These are phyloP conservation scores for Trissolcus brochymenae DNA, from an alignment of 2,888 invertebrate genomes.

Conservation along the genomic window DNA sequence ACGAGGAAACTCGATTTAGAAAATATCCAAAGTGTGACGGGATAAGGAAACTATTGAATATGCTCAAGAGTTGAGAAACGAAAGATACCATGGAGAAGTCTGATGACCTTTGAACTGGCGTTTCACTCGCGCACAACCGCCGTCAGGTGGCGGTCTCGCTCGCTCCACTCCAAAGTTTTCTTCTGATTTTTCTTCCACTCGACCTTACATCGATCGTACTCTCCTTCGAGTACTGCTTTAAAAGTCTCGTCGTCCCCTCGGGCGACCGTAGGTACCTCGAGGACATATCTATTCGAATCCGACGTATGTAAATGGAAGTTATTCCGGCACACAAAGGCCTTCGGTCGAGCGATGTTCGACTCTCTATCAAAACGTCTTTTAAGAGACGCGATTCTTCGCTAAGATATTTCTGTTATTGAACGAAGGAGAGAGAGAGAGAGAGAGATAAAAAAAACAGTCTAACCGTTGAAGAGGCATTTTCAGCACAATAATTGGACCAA, in stretches of 20 bases:
- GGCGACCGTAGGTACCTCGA: slow-evolving; percentile 55
- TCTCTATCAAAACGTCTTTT: slow-evolving; percentile 59
- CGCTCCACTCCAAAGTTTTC: slow-evolving; percentile 19
- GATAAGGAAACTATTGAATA: slow-evolving; percentile 58
- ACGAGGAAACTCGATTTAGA: no score
- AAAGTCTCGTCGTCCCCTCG: slow-evolving; percentile 51
- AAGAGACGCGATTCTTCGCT: slow-evolving; percentile 53
- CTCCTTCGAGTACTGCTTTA: slow-evolving; percentile 52
- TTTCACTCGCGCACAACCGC: slow-evolving; percentile 16
- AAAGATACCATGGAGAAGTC: slow-evolving; percentile 58
- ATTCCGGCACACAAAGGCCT: slow-evolving; percentile 59
- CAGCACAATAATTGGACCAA: no score
- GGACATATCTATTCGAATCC: slow-evolving; percentile 61
- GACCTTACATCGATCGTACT: slow-evolving; percentile 56
- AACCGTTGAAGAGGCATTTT: no score
- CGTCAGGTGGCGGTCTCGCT: slow-evolving; percentile 12
- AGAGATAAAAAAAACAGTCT: not conserved
- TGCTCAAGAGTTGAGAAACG: slow-evolving; percentile 54
- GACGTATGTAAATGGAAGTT: slow-evolving; percentile 64
- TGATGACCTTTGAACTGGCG: slow-evolving; percentile 43
- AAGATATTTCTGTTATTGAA: slow-evolving; percentile 55
- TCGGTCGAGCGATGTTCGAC: slow-evolving; percentile 57
- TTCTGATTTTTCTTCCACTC: slow-evolving; percentile 53
- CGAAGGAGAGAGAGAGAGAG: not conserved
- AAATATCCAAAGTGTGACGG: no score